These are phyloP conservation scores for Delia radicum DNA, from an alignment of 1,140 invertebrate species.

Conservation along the genomic window DNA sequence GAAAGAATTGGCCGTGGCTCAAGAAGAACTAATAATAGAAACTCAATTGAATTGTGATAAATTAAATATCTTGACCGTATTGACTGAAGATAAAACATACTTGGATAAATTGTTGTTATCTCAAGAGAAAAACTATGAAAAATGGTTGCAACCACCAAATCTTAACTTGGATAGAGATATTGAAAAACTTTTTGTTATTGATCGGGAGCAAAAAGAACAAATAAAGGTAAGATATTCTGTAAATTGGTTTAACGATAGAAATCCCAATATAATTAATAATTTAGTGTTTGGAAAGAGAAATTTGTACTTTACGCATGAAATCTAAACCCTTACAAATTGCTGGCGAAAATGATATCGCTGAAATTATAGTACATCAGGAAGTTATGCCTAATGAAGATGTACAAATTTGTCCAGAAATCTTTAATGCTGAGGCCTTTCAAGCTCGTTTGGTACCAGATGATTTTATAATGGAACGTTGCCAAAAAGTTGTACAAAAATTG, in stretches of 20 bases:
- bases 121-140: conserved; percentile 52
- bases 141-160: conserved; percentile 40
- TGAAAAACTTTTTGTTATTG: conserved; percentile 48
- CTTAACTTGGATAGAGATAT: conserved; percentile 52
- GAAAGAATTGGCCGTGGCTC: conserved; percentile 54
- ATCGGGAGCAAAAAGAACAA: conserved; percentile 49
- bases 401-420: conserved; percentile 37
- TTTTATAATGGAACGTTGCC: conserved; percentile 45
- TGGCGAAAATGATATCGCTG: conserved; percentile 29
- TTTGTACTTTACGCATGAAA: conserved; percentile 47
- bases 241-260: too few relatives aligned
- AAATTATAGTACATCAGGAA: conserved; percentile 26
- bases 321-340: conserved; percentile 49
- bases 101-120: conserved; percentile 54
- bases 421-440: conserved; percentile 41
- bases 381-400: conserved; percentile 26
- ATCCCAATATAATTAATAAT: not conserved
- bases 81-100: conserved; percentile 61
- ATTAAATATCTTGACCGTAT: conserved; percentile 59
- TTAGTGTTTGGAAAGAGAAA: conserved; percentile 43
- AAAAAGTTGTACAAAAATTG: conserved; percentile 44
- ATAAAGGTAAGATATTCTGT: conserved; percentile 48
- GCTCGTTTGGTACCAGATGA: conserved; percentile 43
- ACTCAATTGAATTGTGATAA: conserved; percentile 62
- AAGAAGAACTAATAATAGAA: conserved; percentile 44